Evolutionary conservation across 2,797 vertebrate species (phyloP).

Genomic region (Enoplosus armatus): DNA sequence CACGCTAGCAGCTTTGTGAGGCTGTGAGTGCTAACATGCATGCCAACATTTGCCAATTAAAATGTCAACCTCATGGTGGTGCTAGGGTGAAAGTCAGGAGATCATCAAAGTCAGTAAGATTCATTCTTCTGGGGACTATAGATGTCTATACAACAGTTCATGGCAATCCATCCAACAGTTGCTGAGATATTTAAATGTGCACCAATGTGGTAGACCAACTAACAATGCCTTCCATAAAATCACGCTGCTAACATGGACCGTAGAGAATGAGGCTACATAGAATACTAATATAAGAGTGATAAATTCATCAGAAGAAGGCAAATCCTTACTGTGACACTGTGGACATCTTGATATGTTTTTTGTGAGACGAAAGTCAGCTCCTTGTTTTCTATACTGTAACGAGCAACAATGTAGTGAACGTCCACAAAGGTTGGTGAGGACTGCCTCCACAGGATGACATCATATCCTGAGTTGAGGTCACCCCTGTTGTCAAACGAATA

Average conservation of each 20-base stretch:
- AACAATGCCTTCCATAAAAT: not conserved
- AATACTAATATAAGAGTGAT: not conserved
- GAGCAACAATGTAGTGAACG: constrained; percentile 7
- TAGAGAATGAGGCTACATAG: not conserved
- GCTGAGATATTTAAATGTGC: not conserved
- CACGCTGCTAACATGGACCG: not conserved
- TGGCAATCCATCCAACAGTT: too few species aligned
- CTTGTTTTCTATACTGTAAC: constrained; percentile 10
- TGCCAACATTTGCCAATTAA: too few species aligned
- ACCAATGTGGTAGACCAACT: not conserved
- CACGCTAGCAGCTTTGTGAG: too few species aligned
- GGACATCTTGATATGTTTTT: not conserved
- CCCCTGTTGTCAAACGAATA: constrained; percentile 30
- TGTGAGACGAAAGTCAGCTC: not conserved
- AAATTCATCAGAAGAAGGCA: not conserved
- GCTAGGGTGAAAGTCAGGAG: too few species aligned
- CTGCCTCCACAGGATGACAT: constrained; percentile 48
- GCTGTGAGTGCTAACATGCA: too few species aligned
- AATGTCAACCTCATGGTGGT: too few species aligned
- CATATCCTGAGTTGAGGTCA: constrained; percentile 46
- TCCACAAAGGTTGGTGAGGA: constrained; percentile 9
- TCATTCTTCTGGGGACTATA: not conserved
- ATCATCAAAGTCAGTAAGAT: not conserved
- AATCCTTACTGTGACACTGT: constrained; percentile 36
- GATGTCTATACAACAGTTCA: not conserved